Conservation (phyloP, 1,140 invertebrate genomes). For the Meloidogyne floridensis region DNA sequence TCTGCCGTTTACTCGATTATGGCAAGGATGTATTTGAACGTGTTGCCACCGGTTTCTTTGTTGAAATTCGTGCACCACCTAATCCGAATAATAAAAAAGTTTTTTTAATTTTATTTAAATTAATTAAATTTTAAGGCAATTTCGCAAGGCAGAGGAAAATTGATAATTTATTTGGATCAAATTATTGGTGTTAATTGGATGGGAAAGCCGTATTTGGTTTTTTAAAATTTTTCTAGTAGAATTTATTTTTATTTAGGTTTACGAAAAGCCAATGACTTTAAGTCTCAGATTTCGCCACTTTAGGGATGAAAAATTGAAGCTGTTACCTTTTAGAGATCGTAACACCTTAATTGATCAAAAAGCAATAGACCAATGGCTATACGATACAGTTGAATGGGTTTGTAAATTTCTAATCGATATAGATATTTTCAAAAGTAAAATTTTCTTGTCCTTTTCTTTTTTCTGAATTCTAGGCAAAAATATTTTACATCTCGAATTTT, state of each 20-base stretch:
- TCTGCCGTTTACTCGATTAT: slow-evolving; percentile 18
- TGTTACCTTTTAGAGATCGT: slow-evolving; percentile 18
- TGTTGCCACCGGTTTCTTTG: slow-evolving; percentile 11
- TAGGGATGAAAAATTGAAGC: slow-evolving; percentile 20
- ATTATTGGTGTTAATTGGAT: slow-evolving; percentile 19
- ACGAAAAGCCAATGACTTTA: slow-evolving; percentile 18
- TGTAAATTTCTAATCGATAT: background rate
- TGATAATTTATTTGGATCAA: slow-evolving; percentile 20
- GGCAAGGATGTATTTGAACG: slow-evolving; percentile 17
- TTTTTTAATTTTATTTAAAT: background rate
- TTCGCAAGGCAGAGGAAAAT: background rate
- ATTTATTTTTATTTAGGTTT: background rate
- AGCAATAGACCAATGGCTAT: slow-evolving; percentile 16
- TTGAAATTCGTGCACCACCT: slow-evolving; percentile 19
- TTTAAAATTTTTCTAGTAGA: background rate
- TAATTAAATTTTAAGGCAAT: background rate
- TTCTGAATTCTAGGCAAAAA: too few species aligned
- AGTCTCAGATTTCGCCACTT: slow-evolving; percentile 24
- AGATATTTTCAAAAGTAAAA: too few species aligned
- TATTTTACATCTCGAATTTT: too few species aligned
- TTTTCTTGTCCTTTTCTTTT: too few species aligned
- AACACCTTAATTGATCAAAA: background rate
- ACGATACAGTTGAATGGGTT: slow-evolving; percentile 21
- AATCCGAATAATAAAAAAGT: slow-evolving; percentile 19
- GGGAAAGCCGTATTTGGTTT: slow-evolving; percentile 14